These are phyloP conservation scores for Bathynomus jamesi DNA, from an alignment of 1,140 invertebrate genomes.

Conservation along the genomic window DNA sequence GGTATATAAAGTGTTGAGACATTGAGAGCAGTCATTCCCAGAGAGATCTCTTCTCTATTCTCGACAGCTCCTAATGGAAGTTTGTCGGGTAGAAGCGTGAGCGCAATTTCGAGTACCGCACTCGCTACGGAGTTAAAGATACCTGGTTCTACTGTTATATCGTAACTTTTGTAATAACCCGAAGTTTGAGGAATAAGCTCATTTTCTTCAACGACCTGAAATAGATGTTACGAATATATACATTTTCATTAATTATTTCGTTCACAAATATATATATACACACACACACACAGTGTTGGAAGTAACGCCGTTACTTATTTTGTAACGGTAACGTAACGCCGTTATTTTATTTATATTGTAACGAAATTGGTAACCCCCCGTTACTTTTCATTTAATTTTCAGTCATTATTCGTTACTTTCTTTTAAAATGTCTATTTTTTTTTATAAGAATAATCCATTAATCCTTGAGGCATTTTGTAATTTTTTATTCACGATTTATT, in stretches of 20 bases:
- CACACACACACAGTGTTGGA: too few relatives aligned
- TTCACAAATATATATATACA: too few relatives aligned
- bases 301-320: too few relatives aligned
- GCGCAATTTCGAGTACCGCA: constrained; percentile 88
- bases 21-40: constrained; percentile 26
- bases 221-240: neutral
- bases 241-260: neutral
- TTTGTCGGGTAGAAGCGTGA: constrained; percentile 60
- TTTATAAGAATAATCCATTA: too few relatives aligned
- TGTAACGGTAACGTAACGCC: too few relatives aligned
- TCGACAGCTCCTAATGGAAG: constrained; percentile 37
- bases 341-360: too few relatives aligned
- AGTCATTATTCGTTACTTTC: too few relatives aligned
- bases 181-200: constrained; percentile 45
- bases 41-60: constrained; percentile 5
- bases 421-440: too few relatives aligned
- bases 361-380: too few relatives aligned
- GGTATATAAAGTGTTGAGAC: constrained; percentile 50
- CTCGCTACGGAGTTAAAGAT: constrained; percentile 95
- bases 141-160: constrained; percentile 66
- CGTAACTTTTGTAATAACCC: constrained; percentile 71
- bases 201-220: constrained; percentile 52
- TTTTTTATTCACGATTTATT: too few relatives aligned
- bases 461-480: too few relatives aligned
- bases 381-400: too few relatives aligned